Percentiles rank a stretch among this genome's conserved stretches.
Evolutionary conservation across 1,140 invertebrate species (phyloP).

Genomic region (Lutraria rhynchaena): DNA sequence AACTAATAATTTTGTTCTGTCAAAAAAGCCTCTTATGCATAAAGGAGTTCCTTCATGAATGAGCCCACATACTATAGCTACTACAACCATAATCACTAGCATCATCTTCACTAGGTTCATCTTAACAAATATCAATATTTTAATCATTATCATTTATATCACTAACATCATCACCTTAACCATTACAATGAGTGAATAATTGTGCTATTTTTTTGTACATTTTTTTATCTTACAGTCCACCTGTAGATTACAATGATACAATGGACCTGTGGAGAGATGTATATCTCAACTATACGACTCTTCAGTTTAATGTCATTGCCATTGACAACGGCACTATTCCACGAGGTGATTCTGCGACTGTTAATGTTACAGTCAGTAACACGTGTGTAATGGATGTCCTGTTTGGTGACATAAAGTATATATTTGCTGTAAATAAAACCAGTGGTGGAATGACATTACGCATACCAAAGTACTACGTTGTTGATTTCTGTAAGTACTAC

Average conservation of each 20-base stretch:
- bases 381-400: slow-evolving; percentile 65
- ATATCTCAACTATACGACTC: slow-evolving; percentile 61
- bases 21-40: too few species aligned
- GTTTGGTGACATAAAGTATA: slow-evolving; percentile 61
- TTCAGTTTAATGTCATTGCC: slow-evolving; percentile 61
- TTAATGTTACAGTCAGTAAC: slow-evolving; percentile 63
- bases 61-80: too few species aligned
- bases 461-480: slow-evolving; percentile 66
- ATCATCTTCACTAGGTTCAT: too few species aligned
- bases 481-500: slow-evolving; percentile 66
- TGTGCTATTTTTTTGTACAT: neutral
- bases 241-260: slow-evolving; percentile 58
- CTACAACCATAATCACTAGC: too few species aligned
- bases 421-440: slow-evolving; percentile 58
- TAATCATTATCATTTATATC: too few species aligned
- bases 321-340: slow-evolving; percentile 64
- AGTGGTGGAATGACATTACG: slow-evolving; percentile 59
- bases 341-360: slow-evolving; percentile 56
- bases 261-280: slow-evolving; percentile 60
- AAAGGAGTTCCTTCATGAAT: too few species aligned
- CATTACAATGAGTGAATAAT: too few species aligned
- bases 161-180: too few species aligned
- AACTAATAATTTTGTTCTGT: too few species aligned
- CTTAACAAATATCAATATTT: too few species aligned
- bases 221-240: slow-evolving; percentile 53